Conservation (phyloP, 2,888 invertebrate genomes). For the Trichopoda pennipes region DNA sequence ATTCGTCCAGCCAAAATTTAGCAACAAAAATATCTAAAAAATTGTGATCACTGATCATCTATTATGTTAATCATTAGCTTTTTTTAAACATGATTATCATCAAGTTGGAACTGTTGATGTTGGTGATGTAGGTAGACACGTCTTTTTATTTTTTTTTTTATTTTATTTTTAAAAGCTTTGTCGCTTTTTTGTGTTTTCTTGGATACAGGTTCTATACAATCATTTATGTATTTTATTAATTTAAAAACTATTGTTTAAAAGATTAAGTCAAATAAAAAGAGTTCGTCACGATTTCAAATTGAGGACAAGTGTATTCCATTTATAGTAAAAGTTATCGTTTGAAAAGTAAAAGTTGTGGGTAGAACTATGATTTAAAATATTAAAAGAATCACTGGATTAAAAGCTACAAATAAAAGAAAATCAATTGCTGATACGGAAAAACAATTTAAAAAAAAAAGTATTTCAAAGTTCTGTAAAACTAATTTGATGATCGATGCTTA, state of each 20-base stretch:
- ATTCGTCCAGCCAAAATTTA: conserved; percentile 16
- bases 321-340: conserved; percentile 26
- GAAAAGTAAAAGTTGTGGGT: neutral
- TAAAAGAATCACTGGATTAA: neutral
- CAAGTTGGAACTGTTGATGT: conserved; percentile 8
- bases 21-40: conserved; percentile 17
- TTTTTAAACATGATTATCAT: conserved; percentile 7
- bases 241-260: neutral
- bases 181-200: neutral
- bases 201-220: neutral
- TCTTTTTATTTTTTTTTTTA: conserved; percentile 5
- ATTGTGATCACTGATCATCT: conserved; percentile 30
- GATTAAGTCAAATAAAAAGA: neutral
- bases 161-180: conserved; percentile 10
- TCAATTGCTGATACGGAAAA: neutral
- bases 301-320: neutral
- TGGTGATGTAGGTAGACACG: conserved; percentile 40
- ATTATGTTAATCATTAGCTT: conserved; percentile 29
- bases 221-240: conserved; percentile 1
- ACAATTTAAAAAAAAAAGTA: too few relatives aligned
- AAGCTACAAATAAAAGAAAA: neutral
- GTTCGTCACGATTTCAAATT: neutral
- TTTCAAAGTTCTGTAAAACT: too few relatives aligned
- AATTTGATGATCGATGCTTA: too few relatives aligned
- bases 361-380: neutral